Conservation (phyloP, 37 sponge, comb jelly and placozoan species). For the Diacarnus erythraeanus region DNA sequence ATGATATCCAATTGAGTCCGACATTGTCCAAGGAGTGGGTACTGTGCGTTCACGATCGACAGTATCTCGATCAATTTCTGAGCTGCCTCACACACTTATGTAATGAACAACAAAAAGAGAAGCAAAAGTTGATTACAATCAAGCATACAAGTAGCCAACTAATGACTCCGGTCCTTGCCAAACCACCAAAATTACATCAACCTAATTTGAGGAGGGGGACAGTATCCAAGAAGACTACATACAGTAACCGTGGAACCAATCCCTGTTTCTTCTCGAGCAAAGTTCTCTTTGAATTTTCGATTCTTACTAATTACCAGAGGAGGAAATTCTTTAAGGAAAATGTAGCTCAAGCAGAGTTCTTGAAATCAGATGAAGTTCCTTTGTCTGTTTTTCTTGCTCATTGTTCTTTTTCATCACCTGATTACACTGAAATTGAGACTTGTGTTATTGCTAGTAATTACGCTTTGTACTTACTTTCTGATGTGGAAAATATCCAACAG, state of each 20-base stretch:
- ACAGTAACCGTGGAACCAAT: not conserved
- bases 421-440: constrained; percentile 34
- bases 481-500: constrained; percentile 26
- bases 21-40: not conserved
- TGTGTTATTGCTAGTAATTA: constrained; percentile 55
- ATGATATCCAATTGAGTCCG: not conserved
- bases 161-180: not conserved
- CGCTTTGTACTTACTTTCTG: constrained; percentile 58
- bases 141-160: constrained; percentile 3
- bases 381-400: constrained; percentile 33
- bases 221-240: not conserved
- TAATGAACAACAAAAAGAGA: not conserved
- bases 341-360: constrained; percentile 48
- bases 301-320: constrained; percentile 15
- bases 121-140: not conserved
- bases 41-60: constrained; percentile 27
- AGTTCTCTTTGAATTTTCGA: constrained; percentile 21
- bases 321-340: constrained; percentile 47
- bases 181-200: not conserved
- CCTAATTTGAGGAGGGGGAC: too few relatives aligned
- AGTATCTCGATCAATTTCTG: constrained; percentile 35
- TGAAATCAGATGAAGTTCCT: constrained; percentile 47
- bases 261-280: constrained; percentile 28
- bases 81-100: constrained; percentile 2
- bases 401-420: constrained; percentile 2